A percentile compares a stretch with the other conserved stretches of the same genome.
Evolutionary conservation across 1,140 invertebrate genomes (phyloP).

Genomic region (Macrotrachela quadricornifera): DNA sequence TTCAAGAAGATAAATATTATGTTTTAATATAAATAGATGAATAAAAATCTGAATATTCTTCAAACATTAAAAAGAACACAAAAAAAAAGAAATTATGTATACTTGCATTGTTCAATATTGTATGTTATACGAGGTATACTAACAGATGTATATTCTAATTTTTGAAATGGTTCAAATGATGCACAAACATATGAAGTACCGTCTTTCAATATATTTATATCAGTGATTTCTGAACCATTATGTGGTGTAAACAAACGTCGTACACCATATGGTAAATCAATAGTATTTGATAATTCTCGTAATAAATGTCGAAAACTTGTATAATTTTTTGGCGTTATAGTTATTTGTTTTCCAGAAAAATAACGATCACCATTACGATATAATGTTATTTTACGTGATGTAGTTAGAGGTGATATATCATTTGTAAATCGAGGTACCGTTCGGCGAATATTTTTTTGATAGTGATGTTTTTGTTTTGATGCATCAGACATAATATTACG

Average conservation of each 20-base stretch:
- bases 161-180: constrained; percentile 28
- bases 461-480: too few species aligned
- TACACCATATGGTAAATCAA: constrained; percentile 28
- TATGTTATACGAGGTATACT: too few species aligned
- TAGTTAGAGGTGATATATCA: too few species aligned
- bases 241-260: constrained; percentile 27
- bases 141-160: background rate
- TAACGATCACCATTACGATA: constrained; percentile 27
- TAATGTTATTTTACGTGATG: constrained; percentile 21
- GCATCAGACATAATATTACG: too few species aligned
- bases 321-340: constrained; percentile 27
- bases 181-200: constrained; percentile 27
- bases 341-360: constrained; percentile 27
- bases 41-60: too few species aligned
- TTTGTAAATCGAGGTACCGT: too few species aligned
- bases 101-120: too few species aligned
- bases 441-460: too few species aligned
- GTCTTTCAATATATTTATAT: constrained; percentile 25
- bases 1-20: too few species aligned
- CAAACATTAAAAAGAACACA: too few species aligned
- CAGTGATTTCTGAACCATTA: constrained; percentile 16
- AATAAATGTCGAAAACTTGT: constrained; percentile 26
- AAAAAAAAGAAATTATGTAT: too few species aligned
- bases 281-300: constrained; percentile 23
- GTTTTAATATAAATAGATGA: too few species aligned